Evolutionary conservation across 2,113 vertebrate genomes (phyloP).

Genomic region (Tenebrosternarchus preto): DNA sequence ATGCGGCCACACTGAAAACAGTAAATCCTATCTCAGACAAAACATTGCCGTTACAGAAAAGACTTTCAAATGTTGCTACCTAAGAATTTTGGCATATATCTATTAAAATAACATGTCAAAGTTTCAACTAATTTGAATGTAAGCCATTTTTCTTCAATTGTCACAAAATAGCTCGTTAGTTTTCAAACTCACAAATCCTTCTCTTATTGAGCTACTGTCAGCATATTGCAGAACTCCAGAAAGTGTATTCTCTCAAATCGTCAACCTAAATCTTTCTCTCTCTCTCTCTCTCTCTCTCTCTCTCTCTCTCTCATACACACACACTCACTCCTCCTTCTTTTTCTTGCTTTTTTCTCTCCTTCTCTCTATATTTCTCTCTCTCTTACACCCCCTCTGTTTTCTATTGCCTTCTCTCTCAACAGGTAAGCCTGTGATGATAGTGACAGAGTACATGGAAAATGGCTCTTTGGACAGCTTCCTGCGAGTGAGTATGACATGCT

Average conservation of each 20-base stretch:
- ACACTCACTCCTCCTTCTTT: too few relatives aligned
- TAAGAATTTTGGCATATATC: conserved; percentile 4
- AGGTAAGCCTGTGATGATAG: conserved; percentile 91
- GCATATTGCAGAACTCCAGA: conserved; percentile 22
- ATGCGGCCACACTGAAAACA: conserved; percentile 23
- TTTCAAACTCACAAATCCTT: conserved; percentile 15
- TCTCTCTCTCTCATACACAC: conserved; percentile 50
- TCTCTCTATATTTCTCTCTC: conserved; percentile 55
- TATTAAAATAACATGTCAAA: background rate
- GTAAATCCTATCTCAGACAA: conserved; percentile 35
- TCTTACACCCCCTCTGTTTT: conserved; percentile 8
- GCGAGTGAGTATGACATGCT: conserved; percentile 74
- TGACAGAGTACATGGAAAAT: conserved; percentile 91
- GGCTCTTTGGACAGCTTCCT: conserved; percentile 88
- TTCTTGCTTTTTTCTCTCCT: conserved; percentile 1
- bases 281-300: conserved; percentile 49
- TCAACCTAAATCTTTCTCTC: conserved; percentile 23
- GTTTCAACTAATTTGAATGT: background rate
- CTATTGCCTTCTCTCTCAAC: conserved; percentile 55
- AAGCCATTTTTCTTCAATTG: conserved; percentile 7
- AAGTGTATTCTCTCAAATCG: background rate
- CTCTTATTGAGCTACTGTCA: conserved; percentile 12
- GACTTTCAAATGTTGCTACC: conserved; percentile 24
- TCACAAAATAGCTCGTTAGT: conserved; percentile 34
- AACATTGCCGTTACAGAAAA: conserved; percentile 21